Evolutionary conservation across 1,140 invertebrate species (phyloP).

Genomic region (Zaprionus africanus): DNA sequence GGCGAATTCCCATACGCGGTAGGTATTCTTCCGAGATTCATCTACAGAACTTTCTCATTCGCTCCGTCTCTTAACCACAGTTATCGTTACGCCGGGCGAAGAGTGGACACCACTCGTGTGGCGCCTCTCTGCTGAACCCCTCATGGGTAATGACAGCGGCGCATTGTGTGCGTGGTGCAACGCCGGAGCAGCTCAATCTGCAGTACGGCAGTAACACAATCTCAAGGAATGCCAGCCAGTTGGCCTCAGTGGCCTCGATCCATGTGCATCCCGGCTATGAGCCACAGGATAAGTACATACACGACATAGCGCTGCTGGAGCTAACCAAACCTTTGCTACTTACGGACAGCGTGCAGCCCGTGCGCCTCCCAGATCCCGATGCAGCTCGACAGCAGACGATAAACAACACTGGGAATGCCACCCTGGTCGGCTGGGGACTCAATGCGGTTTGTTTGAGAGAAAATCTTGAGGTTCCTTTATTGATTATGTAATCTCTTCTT

Average conservation of each 20-base stretch:
- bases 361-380: slow-evolving; percentile 58
- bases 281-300: slow-evolving; percentile 58
- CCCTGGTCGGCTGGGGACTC: slow-evolving; percentile 77
- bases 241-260: slow-evolving; percentile 56
- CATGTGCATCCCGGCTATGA: slow-evolving; percentile 73
- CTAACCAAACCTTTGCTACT: slow-evolving; percentile 41
- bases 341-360: slow-evolving; percentile 47
- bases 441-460: slow-evolving; percentile 55
- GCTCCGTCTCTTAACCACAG: slow-evolving; percentile 15
- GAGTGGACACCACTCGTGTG: slow-evolving; percentile 74
- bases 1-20: slow-evolving; percentile 75
- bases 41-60: neutral
- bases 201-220: slow-evolving; percentile 68
- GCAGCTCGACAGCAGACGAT: slow-evolving; percentile 22
- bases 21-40: slow-evolving; percentile 7
- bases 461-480: slow-evolving; percentile 14
- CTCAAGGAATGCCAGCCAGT: slow-evolving; percentile 50
- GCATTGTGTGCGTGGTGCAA: slow-evolving; percentile 61
- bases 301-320: slow-evolving; percentile 72
- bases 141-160: slow-evolving; percentile 76
- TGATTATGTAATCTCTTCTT: neutral
- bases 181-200: slow-evolving; percentile 49
- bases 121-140: slow-evolving; percentile 72
- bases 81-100: slow-evolving; percentile 67
- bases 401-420: slow-evolving; percentile 32